phyloP scores from a whole-genome alignment of 2,113 vertebrate species.

The Saguinus midas region DNA sequence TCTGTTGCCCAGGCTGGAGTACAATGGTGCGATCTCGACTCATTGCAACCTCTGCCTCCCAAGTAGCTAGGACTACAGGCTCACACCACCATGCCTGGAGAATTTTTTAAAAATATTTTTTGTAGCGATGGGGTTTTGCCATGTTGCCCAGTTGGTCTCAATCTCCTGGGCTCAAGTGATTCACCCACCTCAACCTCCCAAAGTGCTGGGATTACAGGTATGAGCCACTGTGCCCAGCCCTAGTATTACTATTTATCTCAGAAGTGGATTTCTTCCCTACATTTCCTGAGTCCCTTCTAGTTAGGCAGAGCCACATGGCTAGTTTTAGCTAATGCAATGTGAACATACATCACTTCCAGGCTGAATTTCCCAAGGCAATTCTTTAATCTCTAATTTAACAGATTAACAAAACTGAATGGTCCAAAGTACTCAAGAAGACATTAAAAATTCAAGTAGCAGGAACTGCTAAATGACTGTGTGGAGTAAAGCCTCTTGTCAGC shows the following conservation, averaged over 20 bases:
- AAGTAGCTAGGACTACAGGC: too few relatives aligned
- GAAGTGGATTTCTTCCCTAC: neutral
- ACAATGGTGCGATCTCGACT: too few relatives aligned
- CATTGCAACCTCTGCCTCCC: too few relatives aligned
- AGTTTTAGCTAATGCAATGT: neutral
- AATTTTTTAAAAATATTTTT: too few relatives aligned
- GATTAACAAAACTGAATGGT: neutral
- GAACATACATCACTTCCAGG: neutral
- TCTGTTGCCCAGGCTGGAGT: too few relatives aligned
- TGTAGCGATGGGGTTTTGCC: too few relatives aligned
- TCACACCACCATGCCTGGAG: too few relatives aligned
- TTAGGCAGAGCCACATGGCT: neutral
- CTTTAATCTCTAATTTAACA: neutral
- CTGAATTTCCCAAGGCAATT: slow-evolving; percentile 2
- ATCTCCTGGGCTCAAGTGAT: too few relatives aligned
- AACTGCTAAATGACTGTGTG: neutral
- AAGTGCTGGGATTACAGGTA: too few relatives aligned
- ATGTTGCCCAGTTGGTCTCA: too few relatives aligned
- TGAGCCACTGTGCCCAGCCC: neutral
- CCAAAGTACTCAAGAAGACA: neutral
- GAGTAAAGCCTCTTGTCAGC: neutral
- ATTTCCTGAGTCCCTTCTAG: neutral
- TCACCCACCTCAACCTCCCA: too few relatives aligned
- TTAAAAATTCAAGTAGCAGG: neutral
- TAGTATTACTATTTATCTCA: neutral